Base-by-base conservation (phyloP, 1,140 invertebrate genomes). In the Drosophila nebulosa region DNA sequence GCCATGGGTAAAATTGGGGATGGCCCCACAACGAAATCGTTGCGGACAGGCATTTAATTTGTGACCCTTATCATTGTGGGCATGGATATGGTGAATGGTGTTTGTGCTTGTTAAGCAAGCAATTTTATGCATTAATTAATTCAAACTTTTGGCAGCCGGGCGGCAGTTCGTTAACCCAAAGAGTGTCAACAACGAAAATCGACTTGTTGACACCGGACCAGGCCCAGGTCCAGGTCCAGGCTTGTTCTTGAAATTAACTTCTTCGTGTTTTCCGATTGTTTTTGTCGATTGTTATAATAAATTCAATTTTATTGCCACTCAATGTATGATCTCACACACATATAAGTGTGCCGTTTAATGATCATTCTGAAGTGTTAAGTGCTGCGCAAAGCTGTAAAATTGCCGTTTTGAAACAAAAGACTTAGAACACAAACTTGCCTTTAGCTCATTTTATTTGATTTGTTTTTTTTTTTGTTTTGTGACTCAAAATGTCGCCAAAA, bases 151-250 rank as follows among this genome's bases (percentile, higher is more conserved):
- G 22, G 27, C 26, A 39, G 22, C 36, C 67, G n/a, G n/a, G n/a
- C n/a, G n/a, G n/a, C n/a, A 88, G 83, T 88, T 88, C 83, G 71
- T 88, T 88, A 79, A 88, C 83, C 78, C 78, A 86, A 61, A 60
- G 60, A 42, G 50, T 56, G 42, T 14, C 55, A 58, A 22, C 55
- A 26, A 35, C 56, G 7, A 46, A 32, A 10, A 27, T 35, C 32
- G 46, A 50, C 66, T 66, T 64, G 51, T 68, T 58, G n/a, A n/a
- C n/a, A n/a, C n/a, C n/a, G n/a, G n/a, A n/a, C n/a, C n/a, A n/a
- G n/a, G n/a, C n/a, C n/a, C n/a, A n/a, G n/a, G n/a, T n/a, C n/a
- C n/a, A n/a, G n/a, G n/a, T n/a, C n/a, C n/a, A n/a, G n/a, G 59
- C 64, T 73, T 71, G 36, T 39, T 42, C 67, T 36, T 69, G 64